Conservation (phyloP, 2,888 invertebrate genomes). For the Elysia crispata region DNA sequence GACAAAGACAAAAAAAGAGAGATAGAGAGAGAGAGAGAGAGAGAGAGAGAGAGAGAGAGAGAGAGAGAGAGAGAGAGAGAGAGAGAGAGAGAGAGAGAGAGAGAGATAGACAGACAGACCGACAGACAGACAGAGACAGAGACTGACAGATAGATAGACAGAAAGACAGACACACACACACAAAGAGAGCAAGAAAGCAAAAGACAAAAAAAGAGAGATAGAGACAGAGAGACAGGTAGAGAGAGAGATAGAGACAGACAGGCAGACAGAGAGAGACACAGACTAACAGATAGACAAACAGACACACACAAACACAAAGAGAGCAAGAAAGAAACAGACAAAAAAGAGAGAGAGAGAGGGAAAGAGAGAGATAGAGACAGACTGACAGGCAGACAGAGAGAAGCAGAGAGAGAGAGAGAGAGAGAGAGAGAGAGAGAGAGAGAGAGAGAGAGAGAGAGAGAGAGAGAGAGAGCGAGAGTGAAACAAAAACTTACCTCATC, state of each 20-base stretch:
- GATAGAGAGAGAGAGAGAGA: no score
- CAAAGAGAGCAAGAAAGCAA: neutral
- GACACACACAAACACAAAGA: no score
- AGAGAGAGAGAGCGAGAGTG: no score
- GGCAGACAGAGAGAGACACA: no score
- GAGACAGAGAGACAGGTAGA: neutral
- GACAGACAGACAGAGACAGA: conserved; percentile 6
- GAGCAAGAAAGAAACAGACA: no score
- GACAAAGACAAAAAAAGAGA: no score
- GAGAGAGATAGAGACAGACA: no score
- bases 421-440: conserved; percentile 1
- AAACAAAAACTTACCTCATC: conserved; percentile 84
- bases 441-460: conserved; percentile 9
- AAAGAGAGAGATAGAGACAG: no score
- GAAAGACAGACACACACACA: neutral
- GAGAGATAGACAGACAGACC: conserved; percentile 2
- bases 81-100: conserved; percentile 3
- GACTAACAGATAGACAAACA: no score
- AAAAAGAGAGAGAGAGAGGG: neutral
- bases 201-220: neutral
- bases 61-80: conserved; percentile 10
- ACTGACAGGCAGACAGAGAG: neutral
- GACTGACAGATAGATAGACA: neutral
- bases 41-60: no score
- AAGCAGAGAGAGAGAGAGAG: no score